Conservation (phyloP, 1,140 invertebrate species). For the Laupala kohalensis region DNA sequence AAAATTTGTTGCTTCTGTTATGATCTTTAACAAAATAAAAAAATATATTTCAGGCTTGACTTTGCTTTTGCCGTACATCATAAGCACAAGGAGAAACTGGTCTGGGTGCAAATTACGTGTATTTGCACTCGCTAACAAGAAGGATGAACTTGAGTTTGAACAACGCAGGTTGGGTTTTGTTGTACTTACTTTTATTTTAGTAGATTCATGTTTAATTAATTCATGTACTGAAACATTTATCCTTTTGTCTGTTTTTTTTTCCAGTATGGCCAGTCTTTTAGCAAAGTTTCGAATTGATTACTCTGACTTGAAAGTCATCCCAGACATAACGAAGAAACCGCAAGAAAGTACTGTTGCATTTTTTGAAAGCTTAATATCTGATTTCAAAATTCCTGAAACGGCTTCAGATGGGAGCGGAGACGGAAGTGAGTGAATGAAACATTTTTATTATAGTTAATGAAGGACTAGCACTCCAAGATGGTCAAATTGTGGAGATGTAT, state of each 20-base stretch:
- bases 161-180: constrained; percentile 3
- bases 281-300: constrained; percentile 96
- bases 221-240: background rate
- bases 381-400: constrained; percentile 41
- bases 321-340: constrained; percentile 67
- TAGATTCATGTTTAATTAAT: background rate
- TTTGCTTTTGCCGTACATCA: constrained; percentile 74
- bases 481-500: no score
- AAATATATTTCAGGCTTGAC: constrained; percentile 53
- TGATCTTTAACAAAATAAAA: constrained; percentile 20
- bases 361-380: constrained; percentile 64
- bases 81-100: constrained; percentile 78
- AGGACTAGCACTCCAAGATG: no score
- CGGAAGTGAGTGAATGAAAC: constrained; percentile 27
- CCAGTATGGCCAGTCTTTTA: constrained; percentile 83
- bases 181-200: background rate
- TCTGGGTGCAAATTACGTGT: constrained; percentile 77
- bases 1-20: constrained; percentile 17
- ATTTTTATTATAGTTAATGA: constrained; percentile 19
- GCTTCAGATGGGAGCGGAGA: constrained; percentile 32
- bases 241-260: constrained; percentile 23
- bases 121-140: constrained; percentile 86
- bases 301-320: constrained; percentile 77
- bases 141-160: constrained; percentile 64
- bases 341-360: constrained; percentile 57